Conservation (phyloP, 2,888 invertebrate species). For the Drosophila testacea region DNA sequence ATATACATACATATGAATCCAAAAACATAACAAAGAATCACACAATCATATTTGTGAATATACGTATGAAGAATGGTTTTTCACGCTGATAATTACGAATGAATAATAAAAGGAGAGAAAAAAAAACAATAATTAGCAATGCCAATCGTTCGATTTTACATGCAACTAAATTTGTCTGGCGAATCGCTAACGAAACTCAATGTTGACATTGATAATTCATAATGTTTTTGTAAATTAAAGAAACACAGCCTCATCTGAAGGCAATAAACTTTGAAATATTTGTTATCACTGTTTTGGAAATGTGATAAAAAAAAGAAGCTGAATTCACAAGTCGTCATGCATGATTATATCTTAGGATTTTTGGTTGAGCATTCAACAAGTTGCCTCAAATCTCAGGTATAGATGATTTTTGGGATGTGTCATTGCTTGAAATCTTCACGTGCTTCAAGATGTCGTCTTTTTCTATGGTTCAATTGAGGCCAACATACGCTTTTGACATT, state of each 20-base stretch:
- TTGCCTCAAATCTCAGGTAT: conserved; percentile 1
- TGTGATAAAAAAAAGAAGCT: background rate
- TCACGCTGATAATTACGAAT: conserved; percentile 47
- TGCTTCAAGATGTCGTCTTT: conserved; percentile 18
- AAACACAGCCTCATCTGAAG: background rate
- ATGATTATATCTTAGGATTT: background rate
- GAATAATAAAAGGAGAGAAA: conserved; percentile 10
- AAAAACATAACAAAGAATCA: conserved; percentile 66
- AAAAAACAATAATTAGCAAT: conserved; percentile 33
- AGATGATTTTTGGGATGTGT: background rate
- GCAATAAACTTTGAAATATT: background rate
- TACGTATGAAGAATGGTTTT: conserved; percentile 14
- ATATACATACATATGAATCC: conserved; percentile 37
- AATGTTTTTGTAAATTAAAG: conserved; percentile 12
- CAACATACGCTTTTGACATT: conserved; percentile 69
- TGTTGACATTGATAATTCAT: conserved; percentile 15
- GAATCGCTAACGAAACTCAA: conserved; percentile 10
- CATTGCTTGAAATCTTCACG: conserved; percentile 21
- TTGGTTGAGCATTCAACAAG: conserved; percentile 42
- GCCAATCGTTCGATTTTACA: conserved; percentile 27
- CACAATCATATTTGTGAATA: conserved; percentile 3
- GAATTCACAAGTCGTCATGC: background rate
- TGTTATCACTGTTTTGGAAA: background rate
- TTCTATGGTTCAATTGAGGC: conserved; percentile 43
- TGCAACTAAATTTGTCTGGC: conserved; percentile 17